phyloP scores from a whole-genome alignment of 1,140 invertebrate species.

The Diorhabda carinulata region DNA sequence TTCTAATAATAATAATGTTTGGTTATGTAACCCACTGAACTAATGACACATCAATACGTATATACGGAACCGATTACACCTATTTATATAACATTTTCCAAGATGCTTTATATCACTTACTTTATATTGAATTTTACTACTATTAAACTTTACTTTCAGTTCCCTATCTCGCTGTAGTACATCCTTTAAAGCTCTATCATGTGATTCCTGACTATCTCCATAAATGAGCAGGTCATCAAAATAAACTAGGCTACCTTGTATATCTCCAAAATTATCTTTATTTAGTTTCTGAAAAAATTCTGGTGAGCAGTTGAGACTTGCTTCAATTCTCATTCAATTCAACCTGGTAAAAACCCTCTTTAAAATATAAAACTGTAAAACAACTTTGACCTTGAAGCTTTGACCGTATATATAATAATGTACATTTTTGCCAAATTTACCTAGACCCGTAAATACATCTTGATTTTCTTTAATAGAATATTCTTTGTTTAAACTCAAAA shows the following conservation, averaged over 20 bases:
- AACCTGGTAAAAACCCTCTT: slow-evolving; percentile 31
- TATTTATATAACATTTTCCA: slow-evolving; percentile 12
- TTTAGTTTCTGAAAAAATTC: slow-evolving; percentile 30
- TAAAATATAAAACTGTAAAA: slow-evolving; percentile 32
- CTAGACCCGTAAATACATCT: slow-evolving; percentile 5
- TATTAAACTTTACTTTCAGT: slow-evolving; percentile 31
- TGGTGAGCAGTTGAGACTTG: slow-evolving; percentile 28
- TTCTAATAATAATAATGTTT: no score
- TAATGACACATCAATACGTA: no score
- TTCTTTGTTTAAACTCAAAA: not conserved
- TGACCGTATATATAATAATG: no score
- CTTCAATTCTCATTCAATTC: slow-evolving; percentile 28
- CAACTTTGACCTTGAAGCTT: slow-evolving; percentile 16
- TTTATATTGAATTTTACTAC: slow-evolving; percentile 34
- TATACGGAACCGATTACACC: no score
- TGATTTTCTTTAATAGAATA: slow-evolving; percentile 6
- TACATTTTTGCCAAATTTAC: not conserved
- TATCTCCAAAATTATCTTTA: slow-evolving; percentile 25
- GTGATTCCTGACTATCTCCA: slow-evolving; percentile 27
- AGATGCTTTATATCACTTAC: slow-evolving; percentile 32
- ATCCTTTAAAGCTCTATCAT: slow-evolving; percentile 36
- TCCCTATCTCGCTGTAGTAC: slow-evolving; percentile 31
- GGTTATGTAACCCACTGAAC: no score
- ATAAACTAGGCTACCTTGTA: slow-evolving; percentile 30
- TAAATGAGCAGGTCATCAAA: slow-evolving; percentile 39